Percentiles rank a stretch among this genome's conserved stretches.
These are phyloP conservation scores for Micronycteris hirsuta DNA, from an alignment of 2,113 vertebrate genomes.

Conservation along the genomic window DNA sequence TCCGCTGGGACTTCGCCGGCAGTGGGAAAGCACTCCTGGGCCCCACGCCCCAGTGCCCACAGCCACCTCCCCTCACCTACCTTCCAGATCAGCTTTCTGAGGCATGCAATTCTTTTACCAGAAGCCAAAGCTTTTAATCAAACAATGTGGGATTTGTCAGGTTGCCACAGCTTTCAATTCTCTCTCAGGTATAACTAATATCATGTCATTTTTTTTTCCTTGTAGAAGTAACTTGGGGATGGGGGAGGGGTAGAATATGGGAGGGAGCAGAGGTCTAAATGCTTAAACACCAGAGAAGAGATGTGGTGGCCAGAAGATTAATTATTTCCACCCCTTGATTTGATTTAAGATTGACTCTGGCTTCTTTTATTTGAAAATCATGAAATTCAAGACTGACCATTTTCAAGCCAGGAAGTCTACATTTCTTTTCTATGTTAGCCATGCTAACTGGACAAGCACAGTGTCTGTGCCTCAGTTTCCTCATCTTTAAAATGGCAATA, in stretches of 20 bases:
- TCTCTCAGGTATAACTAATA: neutral
- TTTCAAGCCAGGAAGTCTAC: neutral
- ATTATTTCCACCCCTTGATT: neutral
- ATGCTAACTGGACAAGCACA: neutral
- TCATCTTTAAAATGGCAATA: neutral
- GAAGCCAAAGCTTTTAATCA: slow-evolving; percentile 45
- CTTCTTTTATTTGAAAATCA: neutral
- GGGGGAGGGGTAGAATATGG: neutral
- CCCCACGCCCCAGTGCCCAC: neutral
- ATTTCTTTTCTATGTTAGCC: neutral
- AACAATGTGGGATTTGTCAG: neutral
- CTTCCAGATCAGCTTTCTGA: neutral
- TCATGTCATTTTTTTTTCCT: neutral
- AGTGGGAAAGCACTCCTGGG: neutral
- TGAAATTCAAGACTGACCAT: neutral
- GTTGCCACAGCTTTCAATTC: neutral
- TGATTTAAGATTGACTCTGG: too few species aligned
- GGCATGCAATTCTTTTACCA: neutral
- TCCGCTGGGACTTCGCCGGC: neutral
- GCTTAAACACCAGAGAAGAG: neutral
- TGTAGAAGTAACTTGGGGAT: neutral
- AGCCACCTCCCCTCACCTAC: neutral
- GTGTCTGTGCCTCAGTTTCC: neutral
- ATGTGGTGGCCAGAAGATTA: neutral
- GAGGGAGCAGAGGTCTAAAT: neutral